These are phyloP conservation scores for Toxotes jaculatrix DNA, from an alignment of 2,113 vertebrate genomes.

Conservation along the genomic window DNA sequence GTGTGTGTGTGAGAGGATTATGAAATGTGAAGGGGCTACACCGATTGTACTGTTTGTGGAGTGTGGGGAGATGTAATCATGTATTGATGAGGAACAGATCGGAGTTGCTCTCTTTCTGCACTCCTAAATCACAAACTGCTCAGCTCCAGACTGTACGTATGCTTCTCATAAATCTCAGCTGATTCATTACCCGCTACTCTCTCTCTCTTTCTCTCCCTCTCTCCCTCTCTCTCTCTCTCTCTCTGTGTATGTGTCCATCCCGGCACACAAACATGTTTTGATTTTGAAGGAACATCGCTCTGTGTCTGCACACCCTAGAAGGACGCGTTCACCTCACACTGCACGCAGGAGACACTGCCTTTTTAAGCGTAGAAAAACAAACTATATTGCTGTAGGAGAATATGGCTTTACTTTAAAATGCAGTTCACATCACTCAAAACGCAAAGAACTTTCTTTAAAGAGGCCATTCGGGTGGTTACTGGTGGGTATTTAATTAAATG, in stretches of 20 bases:
- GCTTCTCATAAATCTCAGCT: constrained; percentile 57
- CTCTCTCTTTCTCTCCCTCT: not conserved
- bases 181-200: constrained; percentile 45
- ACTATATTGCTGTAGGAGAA: not conserved
- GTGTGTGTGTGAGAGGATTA: constrained; percentile 18
- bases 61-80: constrained; percentile 36
- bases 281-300: constrained; percentile 39
- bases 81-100: constrained; percentile 56
- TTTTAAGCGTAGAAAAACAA: not conserved
- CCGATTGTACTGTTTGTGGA: constrained; percentile 18
- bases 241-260: constrained; percentile 6
- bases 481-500: constrained; percentile 16
- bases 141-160: constrained; percentile 46
- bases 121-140: constrained; percentile 38
- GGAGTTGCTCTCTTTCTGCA: constrained; percentile 15
- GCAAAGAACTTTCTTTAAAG: constrained; percentile 10
- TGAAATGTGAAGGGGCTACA: constrained; percentile 43
- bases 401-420: not conserved
- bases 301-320: constrained; percentile 44
- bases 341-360: constrained; percentile 9
- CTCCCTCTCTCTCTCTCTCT: not conserved
- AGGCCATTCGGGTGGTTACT: not conserved
- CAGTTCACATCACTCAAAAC: not conserved
- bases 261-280: constrained; percentile 50
- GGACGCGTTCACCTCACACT: constrained; percentile 8